phyloP scores from a whole-genome alignment of 2,113 vertebrate species.

The pig (Sus scrofa) region T2T-Sscrofa CM000820.6:38717501-38718000 shows the following conservation, averaged over 20 bases:
- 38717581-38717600: background rate
- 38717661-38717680: background rate
- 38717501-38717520: background rate
- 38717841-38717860: background rate
- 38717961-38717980: background rate
- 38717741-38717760: background rate
- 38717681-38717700: background rate
- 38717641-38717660: background rate
- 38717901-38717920: background rate
- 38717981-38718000: background rate
- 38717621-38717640: background rate
- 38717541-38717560: background rate
- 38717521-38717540: background rate
- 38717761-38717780: background rate
- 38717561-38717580: background rate
- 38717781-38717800: background rate
- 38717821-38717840: background rate
- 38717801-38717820: background rate
- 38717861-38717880: background rate
- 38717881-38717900: background rate
- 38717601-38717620: background rate
- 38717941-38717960: background rate
- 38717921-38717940: background rate
- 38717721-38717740: background rate
- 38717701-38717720: background rate